A percentile compares a stretch with the other conserved stretches of the same genome.
These are phyloP conservation scores for Ecliptopera silaceata DNA, from an alignment of 2,888 invertebrate genomes.

Conservation along the genomic window DNA sequence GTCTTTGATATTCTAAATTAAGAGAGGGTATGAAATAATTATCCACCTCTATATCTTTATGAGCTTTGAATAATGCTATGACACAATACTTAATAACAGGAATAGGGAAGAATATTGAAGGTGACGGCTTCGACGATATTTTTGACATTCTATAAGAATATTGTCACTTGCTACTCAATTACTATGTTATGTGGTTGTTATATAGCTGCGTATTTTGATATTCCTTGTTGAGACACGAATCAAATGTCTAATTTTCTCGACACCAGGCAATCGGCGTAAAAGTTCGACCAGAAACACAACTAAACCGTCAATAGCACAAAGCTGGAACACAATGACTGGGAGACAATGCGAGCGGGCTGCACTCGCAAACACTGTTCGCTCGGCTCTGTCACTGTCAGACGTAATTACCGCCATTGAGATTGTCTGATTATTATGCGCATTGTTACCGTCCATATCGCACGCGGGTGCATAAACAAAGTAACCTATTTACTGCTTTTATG, in stretches of 20 bases:
- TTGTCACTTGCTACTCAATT: too few species aligned
- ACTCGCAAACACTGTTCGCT: conserved; percentile 62
- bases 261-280: conserved; percentile 17
- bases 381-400: conserved; percentile 75
- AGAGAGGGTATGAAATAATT: not conserved
- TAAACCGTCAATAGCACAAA: conserved; percentile 64
- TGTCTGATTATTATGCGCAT: conserved; percentile 78
- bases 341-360: conserved; percentile 69
- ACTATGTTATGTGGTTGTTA: too few species aligned
- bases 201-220: not conserved
- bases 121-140: too few species aligned
- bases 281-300: conserved; percentile 29
- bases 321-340: conserved; percentile 62
- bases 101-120: too few species aligned
- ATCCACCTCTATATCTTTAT: not conserved
- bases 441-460: conserved; percentile 63
- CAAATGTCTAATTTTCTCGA: conserved; percentile 1
- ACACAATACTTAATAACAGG: not conserved
- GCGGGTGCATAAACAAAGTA: conserved; percentile 29
- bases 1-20: conserved; percentile 18
- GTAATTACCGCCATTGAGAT: conserved; percentile 78
- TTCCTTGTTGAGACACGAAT: not conserved
- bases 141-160: too few species aligned
- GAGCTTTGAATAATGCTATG: not conserved
- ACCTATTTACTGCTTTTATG: conserved; percentile 25